Percentiles rank a stretch among this genome's conserved stretches.
These are phyloP conservation scores for Aphaenogaster rudis DNA, from an alignment of 1,140 invertebrate genomes.

Conservation along the genomic window DNA sequence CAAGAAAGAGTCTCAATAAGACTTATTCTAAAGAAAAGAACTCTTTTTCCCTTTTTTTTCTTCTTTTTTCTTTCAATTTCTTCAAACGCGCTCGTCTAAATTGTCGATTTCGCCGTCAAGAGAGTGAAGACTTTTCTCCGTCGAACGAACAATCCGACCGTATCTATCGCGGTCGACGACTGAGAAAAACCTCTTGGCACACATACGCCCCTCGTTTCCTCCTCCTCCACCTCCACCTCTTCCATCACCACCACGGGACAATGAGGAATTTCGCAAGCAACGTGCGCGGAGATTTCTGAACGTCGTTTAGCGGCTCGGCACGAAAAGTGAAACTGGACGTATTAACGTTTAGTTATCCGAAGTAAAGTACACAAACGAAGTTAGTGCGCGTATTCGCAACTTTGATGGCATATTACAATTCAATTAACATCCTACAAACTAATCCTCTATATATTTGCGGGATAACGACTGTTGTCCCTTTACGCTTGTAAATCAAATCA, in stretches of 20 bases:
- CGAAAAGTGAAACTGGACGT: conserved; percentile 79
- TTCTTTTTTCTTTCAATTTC: background rate
- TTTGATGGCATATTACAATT: background rate
- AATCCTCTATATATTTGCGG: background rate
- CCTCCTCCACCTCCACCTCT: conserved; percentile 19
- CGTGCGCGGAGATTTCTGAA: conserved; percentile 66
- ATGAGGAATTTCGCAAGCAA: conserved; percentile 76
- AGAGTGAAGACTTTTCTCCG: conserved; percentile 51
- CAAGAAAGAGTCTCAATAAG: background rate
- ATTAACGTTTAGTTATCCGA: conserved; percentile 26
- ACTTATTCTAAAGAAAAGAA: conserved; percentile 10
- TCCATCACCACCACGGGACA: conserved; percentile 61
- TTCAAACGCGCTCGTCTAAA: background rate
- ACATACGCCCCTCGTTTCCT: conserved; percentile 50
- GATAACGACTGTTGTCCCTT: background rate
- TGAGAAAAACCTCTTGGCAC: conserved; percentile 68
- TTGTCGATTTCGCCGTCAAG: conserved; percentile 33
- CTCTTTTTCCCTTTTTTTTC: background rate
- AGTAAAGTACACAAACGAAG: background rate
- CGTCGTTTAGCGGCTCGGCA: conserved; percentile 73
- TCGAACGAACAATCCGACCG: conserved; percentile 54
- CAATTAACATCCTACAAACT: background rate
- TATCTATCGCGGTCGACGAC: conserved; percentile 64
- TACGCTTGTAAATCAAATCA: background rate
- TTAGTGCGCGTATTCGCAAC: background rate